Conservation (phyloP, 2,888 invertebrate genomes). For the Coenonympha arcania region DNA sequence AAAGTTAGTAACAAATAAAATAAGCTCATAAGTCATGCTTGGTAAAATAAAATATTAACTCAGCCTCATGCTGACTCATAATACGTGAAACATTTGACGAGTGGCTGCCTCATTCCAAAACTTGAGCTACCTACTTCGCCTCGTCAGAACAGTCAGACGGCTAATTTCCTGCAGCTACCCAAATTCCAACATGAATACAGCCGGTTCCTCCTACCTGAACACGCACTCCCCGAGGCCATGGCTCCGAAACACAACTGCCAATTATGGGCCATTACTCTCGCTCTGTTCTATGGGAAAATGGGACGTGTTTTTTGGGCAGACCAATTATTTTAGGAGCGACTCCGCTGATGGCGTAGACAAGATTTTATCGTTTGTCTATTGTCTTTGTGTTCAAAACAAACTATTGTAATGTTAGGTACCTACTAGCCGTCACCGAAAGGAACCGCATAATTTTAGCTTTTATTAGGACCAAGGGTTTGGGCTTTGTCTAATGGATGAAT, state of each 20-base stretch:
- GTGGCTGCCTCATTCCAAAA: too few relatives aligned
- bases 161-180: background rate
- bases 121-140: too few relatives aligned
- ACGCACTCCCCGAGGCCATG: conserved; percentile 32
- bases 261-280: conserved; percentile 52
- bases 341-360: background rate
- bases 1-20: too few relatives aligned
- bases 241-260: conserved; percentile 32
- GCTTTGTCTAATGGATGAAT: too few relatives aligned
- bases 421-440: too few relatives aligned
- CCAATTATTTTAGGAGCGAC: conserved; percentile 8
- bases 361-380: conserved; percentile 2
- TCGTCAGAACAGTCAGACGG: too few relatives aligned
- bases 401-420: too few relatives aligned
- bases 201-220: background rate
- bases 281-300: conserved; percentile 42
- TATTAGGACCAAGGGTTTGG: background rate
- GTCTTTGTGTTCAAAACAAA: background rate
- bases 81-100: too few relatives aligned
- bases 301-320: conserved; percentile 7
- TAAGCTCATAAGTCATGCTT: too few relatives aligned
- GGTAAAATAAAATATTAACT: too few relatives aligned
- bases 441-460: background rate
- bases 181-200: conserved; percentile 4
- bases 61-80: too few relatives aligned